phyloP scores from a whole-genome alignment of 1,140 invertebrate species.

The Zelostemma sp. region DNA sequence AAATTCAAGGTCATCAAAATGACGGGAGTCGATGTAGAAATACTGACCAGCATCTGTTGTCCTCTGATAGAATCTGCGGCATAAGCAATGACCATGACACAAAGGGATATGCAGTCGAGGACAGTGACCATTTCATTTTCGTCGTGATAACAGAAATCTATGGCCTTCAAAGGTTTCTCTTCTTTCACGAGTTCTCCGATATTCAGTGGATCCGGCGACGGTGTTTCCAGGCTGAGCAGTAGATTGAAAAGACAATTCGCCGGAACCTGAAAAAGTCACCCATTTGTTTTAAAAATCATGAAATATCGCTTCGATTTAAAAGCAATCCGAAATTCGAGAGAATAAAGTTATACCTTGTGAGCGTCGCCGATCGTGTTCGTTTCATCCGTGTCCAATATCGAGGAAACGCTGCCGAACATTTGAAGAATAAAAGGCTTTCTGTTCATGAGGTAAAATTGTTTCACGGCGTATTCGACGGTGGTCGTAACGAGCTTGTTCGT shows the following conservation, averaged over 20 bases:
- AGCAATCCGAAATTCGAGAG: too few species aligned
- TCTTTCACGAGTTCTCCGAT: conserved; percentile 96
- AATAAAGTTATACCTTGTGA: too few species aligned
- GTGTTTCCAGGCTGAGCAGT: conserved; percentile 91
- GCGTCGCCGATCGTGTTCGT: conserved; percentile 88
- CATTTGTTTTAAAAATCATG: not conserved
- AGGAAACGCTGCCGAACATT: conserved; percentile 98
- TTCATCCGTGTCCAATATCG: conserved; percentile 95
- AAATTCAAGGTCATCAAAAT: too few species aligned
- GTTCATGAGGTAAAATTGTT: conserved; percentile 98
- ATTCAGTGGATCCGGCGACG: conserved; percentile 93
- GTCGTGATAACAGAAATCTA: conserved; percentile 97
- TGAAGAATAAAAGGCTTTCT: conserved; percentile 98
- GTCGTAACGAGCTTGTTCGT: conserved; percentile 95
- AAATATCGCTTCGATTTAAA: too few species aligned
- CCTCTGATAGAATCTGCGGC: conserved; percentile 94
- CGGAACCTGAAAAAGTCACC: conserved; percentile 78
- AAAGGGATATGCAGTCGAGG: conserved; percentile 93
- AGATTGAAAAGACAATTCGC: conserved; percentile 91
- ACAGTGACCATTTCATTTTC: conserved; percentile 95
- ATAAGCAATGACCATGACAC: conserved; percentile 98
- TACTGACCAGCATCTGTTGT: conserved; percentile 95
- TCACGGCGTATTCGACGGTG: conserved; percentile 97
- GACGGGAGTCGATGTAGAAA: too few species aligned
- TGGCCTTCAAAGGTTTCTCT: conserved; percentile 95